Base-by-base conservation (phyloP, 1,140 invertebrate species). In the Heliconius himera region DNA sequence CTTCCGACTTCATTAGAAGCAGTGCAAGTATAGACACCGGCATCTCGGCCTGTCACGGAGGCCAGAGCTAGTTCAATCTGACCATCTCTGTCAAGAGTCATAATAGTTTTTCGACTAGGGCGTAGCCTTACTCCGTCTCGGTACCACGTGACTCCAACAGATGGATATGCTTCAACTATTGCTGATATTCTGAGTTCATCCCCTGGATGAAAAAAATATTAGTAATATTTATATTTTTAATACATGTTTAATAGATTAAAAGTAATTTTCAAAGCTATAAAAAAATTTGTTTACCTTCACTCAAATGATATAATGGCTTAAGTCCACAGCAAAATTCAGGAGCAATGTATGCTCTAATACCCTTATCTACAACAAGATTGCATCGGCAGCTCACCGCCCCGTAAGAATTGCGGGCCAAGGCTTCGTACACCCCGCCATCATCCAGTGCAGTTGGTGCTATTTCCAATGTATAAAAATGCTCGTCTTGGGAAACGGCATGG, bases 1-100 rank as follows among this genome's bases (percentile, higher is more conserved):
- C 96, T 95, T 41, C 98, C 98, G 8, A 99, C 96, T 82, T 97
- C 96, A 91, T 99, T 99, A 9, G 96, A 96, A 3, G 98, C 98
- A 0, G 96, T 96, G 82, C 98, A 99, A 1, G 96, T 97, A 91
- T 99, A 99, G n/a, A 97, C 95, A 18, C 98, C 99, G 4, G 96
- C 96, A 91, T 99, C 98, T 33, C 96, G 91, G 2, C 87, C 71
- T 0, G 96, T 96, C 0, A 97, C 95, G 29, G 96, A 94, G 8
- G 96, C 91, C 0, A 98, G 95, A 4, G 96, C 95, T 8, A 98
- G 94, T 85, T 97, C 97, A 5, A 98, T 96, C 29, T 95, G 96
- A 0, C 98, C 98, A 82, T 98, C 98, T 60, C 96, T 95, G 81
- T 97, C 96, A 54, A 98, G 92, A 0, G 97, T 97, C 95, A 97